phyloP scores from a whole-genome alignment of 2,888 invertebrate genomes.

The Eledona agricola region DNA sequence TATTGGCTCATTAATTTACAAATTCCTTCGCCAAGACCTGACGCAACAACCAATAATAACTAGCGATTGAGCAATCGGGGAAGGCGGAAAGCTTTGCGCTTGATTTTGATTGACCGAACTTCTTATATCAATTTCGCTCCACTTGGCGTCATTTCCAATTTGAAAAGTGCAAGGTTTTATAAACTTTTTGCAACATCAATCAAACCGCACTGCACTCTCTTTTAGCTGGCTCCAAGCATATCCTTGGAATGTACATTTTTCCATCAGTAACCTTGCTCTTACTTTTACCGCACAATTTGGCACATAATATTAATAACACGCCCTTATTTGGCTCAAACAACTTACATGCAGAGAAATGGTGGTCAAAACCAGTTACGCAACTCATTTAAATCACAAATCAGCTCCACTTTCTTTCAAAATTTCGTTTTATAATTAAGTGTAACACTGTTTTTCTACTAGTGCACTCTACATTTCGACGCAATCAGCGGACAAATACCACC shows the following conservation, averaged over 20 bases:
- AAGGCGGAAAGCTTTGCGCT: no score
- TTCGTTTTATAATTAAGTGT: constrained; percentile 8
- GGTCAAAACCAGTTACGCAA: constrained; percentile 17
- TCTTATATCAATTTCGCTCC: constrained; percentile 1
- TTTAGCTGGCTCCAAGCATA: constrained; percentile 11
- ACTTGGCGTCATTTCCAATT: constrained; percentile 1
- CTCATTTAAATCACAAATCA: constrained; percentile 21
- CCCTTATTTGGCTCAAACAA: constrained; percentile 7
- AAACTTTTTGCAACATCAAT: neutral
- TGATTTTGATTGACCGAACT: neutral
- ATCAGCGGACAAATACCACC: constrained; percentile 68
- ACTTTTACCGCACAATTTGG: constrained; percentile 28
- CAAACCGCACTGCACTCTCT: constrained; percentile 8
- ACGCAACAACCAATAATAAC: no score
- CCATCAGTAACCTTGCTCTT: constrained; percentile 24
- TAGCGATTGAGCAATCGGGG: no score
- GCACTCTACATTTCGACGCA: neutral
- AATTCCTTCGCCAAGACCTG: constrained; percentile 1
- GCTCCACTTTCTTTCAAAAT: constrained; percentile 33
- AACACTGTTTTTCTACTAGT: constrained; percentile 12
- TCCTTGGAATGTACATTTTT: constrained; percentile 23
- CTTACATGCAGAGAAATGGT: constrained; percentile 2
- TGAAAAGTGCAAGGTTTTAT: constrained; percentile 1
- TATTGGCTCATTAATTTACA: neutral
- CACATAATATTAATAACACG: neutral